Base-by-base conservation (phyloP, 1,140 invertebrate genomes). In the Brachionus plicatilis region DNA sequence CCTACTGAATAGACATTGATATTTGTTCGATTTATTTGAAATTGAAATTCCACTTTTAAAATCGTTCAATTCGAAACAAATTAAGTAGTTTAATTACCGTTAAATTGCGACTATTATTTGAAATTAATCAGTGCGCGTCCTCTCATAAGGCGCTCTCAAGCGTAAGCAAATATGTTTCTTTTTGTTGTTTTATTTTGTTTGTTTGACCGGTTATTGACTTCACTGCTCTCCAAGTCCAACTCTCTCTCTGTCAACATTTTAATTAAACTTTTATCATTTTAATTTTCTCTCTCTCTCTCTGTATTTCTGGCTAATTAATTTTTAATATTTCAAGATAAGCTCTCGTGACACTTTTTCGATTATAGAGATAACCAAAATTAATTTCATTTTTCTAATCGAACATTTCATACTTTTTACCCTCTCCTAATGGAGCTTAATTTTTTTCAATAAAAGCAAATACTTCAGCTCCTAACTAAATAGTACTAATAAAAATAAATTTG, bases 61-160 rank as follows among this genome's bases (percentile, higher is more conserved):
- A 76, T 76, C 72, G 45, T 72, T 72, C 68, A 50, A 50, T 76
- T 76, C 45, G 45, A 76, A 76, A 76, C 72, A 50, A 76, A 76
- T 76, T 76, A 50, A 76, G 11, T 76, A 50, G 72, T 76, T 76
- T 76, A 76, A 76, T 76, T 76, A 76, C 72, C 72, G 72, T 76
- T 76, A 50, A 76, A 76, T 76, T 76, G 24, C 43, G 72, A 76
- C 45, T 76, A 76, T 76, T 76, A 47, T 76, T 72, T 65, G 53
- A 82, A 68, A 65, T 45, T 82, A 82, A 82, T 68, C 79, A 82
- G 79, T 82, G 50, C 79, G 79, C 41, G 79, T 82, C 79, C 12
- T 82, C 79, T 45, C 24, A 82, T 60, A 82, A 68, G 33, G 43
- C 17, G 50, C 79, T n/a, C 11, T 43, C 79, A 60, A 82, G 79